Percentiles rank a stretch among this genome's conserved stretches.
phyloP scores from a whole-genome alignment of 2,797 vertebrate species.

The Melanotaenia parkinsoni region DNA sequence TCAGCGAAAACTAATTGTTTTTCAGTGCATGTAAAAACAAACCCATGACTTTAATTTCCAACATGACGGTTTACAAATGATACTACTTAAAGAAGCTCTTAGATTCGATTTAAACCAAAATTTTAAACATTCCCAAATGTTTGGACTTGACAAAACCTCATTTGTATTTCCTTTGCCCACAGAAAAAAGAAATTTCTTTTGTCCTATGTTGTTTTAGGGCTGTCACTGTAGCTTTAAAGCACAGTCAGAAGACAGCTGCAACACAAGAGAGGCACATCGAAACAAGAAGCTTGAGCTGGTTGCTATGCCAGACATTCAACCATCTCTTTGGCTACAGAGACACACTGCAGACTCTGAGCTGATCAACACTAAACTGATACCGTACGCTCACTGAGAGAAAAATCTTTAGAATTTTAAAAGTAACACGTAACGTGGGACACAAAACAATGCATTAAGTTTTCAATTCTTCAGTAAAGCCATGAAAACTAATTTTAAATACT shows the following conservation, averaged over 20 bases:
- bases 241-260: conserved; percentile 62
- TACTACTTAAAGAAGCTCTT: conserved; percentile 4
- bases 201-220: conserved; percentile 15
- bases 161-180: conserved; percentile 26
- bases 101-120: conserved; percentile 26
- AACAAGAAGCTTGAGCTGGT: conserved; percentile 65
- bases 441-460: background rate
- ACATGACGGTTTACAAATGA: background rate
- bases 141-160: conserved; percentile 12
- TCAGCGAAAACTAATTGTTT: conserved; percentile 46
- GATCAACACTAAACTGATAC: background rate
- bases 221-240: conserved; percentile 44
- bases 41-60: background rate
- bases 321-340: conserved; percentile 36
- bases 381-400: background rate
- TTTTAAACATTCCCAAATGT: conserved; percentile 29
- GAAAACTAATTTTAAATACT: background rate
- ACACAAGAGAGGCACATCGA: conserved; percentile 47
- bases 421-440: background rate
- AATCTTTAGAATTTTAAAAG: background rate
- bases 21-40: conserved; percentile 32
- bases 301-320: conserved; percentile 67
- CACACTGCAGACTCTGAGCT: conserved; percentile 11
- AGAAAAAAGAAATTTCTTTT: conserved; percentile 14
- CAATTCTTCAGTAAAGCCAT: too few species aligned